A percentile compares a stretch with the other conserved stretches of the same genome.
phyloP scores from a whole-genome alignment of 35 echinoderm and acorn worm species.

The Heliocidaris erythrogramma region DNA sequence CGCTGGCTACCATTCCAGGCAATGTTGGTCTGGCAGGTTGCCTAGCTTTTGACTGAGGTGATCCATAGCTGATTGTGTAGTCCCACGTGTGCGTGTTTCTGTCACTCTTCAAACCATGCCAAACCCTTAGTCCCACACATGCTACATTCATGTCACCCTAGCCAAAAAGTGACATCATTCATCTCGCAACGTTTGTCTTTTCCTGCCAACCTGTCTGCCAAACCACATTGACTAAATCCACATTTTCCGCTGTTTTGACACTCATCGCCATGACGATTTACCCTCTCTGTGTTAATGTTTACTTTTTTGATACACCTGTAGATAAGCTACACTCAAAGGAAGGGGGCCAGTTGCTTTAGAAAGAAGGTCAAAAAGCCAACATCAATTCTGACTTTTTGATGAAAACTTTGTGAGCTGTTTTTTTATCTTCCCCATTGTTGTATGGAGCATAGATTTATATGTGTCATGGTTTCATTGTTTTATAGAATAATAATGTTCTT shows the following conservation, averaged over 20 bases:
- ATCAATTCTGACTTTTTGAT: background rate
- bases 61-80: background rate
- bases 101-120: background rate
- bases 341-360: background rate
- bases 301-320: background rate
- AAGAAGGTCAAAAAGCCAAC: background rate
- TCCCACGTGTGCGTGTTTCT: background rate
- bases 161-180: conserved; percentile 16
- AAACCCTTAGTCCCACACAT: background rate
- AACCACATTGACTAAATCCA: conserved; percentile 11
- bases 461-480: background rate
- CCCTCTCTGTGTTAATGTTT: background rate
- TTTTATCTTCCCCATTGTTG: background rate
- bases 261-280: conserved; percentile 8
- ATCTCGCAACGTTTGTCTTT: background rate
- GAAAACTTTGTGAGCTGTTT: background rate
- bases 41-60: background rate
- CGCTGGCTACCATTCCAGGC: background rate
- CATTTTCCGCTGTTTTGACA: background rate
- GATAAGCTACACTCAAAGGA: background rate
- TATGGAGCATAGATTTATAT: too few relatives aligned
- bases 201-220: conserved; percentile 14
- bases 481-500: background rate
- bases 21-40: background rate
- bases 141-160: background rate